A percentile compares a stretch with the other conserved stretches of the same genome.
Evolutionary conservation across 2,888 invertebrate genomes (phyloP).

Genomic region (Trisateles emortualis): DNA sequence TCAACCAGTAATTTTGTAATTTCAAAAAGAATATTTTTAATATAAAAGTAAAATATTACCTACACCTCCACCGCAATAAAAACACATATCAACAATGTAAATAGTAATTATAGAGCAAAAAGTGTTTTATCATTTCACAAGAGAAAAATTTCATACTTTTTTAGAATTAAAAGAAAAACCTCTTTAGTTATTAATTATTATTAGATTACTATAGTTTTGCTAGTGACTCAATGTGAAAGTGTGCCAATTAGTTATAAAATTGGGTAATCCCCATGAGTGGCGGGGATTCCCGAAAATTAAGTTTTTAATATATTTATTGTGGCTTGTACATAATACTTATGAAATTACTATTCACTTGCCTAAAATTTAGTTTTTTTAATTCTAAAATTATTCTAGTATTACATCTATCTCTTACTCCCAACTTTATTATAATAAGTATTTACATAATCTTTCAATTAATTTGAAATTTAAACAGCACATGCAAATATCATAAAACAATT

Average conservation of each 20-base stretch:
- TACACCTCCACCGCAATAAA: constrained; percentile 71
- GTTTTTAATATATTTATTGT: constrained; percentile 77
- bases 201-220: constrained; percentile 76
- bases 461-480: too few species aligned
- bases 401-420: constrained; percentile 46
- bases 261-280: constrained; percentile 48
- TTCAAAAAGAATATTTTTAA: constrained; percentile 49
- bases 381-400: constrained; percentile 46
- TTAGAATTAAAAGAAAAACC: constrained; percentile 57
- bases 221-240: constrained; percentile 86
- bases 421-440: constrained; percentile 19
- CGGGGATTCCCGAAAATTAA: constrained; percentile 62
- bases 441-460: too few species aligned
- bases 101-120: constrained; percentile 50
- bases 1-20: constrained; percentile 51
- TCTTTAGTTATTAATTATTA: constrained; percentile 76
- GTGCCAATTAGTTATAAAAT: constrained; percentile 82
- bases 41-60: constrained; percentile 46
- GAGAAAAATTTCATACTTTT: constrained; percentile 18
- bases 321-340: constrained; percentile 68
- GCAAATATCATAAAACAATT: too few species aligned
- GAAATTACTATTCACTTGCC: constrained; percentile 56
- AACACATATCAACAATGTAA: constrained; percentile 76
- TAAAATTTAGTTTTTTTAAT: constrained; percentile 51
- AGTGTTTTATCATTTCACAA: constrained; percentile 33